Base-by-base conservation (phyloP, 2,888 invertebrate species). In the Leptinotarsa juncta region DNA sequence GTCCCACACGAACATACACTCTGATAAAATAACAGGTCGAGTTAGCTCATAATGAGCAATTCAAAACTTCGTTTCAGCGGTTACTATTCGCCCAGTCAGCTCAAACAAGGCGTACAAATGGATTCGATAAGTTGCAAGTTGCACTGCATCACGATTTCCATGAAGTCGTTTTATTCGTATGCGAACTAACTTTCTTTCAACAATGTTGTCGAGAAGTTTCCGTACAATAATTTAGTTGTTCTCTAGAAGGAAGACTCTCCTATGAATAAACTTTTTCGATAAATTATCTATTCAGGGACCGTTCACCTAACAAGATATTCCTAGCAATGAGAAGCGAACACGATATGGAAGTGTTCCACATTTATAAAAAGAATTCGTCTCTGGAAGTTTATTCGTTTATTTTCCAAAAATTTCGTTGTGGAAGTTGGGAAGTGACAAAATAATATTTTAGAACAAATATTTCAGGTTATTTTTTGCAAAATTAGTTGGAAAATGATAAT, bases 211-310 rank as follows among this genome's bases (percentile, higher is more conserved):
- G 55, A 68, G 55, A 55, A 68, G 68, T 68, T 67, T 68, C 68
- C 18, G 32, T 68, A 55, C 68, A 55, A 68, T 68, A 68, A 68
- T 68, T 55, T 5, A 68, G 68, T 68, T 68, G 68, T 68, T 68
- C 68, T 42, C 42, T 4, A 68, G 55, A 18, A 42, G 32, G 55
- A 68, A 55, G 68, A 26, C 55, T 69, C 57, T 69, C 69, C 57
- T 69, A 69, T 69, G 69, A 69, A 69, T 69, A 69, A 69, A 69
- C 48, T 69, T 69, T 69, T 57, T 48, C 49, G 69, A 69, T 69
- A 69, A 69, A 69, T 69, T 69, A 69, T 69, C 69, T 48, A 69
- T 69, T 69, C 69, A 69, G 57, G 16, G 48, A 18, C 69, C 23
- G 60, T 69, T 60, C 69, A 69, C 48, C 69, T 69, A 51, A 57